Conservation (phyloP, 2,888 invertebrate species). For the Chironomus riparius region DNA sequence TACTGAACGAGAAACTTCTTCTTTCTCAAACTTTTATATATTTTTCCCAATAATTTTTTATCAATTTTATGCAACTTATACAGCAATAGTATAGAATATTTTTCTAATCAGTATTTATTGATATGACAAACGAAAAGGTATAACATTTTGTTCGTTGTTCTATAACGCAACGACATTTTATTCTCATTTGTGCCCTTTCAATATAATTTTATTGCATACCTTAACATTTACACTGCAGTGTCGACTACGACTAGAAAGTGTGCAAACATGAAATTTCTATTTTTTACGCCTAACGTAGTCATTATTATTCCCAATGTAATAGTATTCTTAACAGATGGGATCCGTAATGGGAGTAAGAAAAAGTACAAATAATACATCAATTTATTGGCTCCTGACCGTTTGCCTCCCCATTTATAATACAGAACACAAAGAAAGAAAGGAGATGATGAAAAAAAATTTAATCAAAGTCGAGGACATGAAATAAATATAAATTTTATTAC, state of each 20-base stretch:
- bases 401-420: neutral
- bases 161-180: too few relatives aligned
- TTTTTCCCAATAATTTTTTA: too few relatives aligned
- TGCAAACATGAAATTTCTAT: neutral
- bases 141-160: too few relatives aligned
- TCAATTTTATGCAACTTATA: too few relatives aligned
- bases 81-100: too few relatives aligned
- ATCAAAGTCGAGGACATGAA: constrained; percentile 22
- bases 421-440: too few relatives aligned
- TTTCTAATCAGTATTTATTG: too few relatives aligned
- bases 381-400: constrained; percentile 16
- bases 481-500: constrained; percentile 21
- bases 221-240: neutral
- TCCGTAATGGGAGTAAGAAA: neutral
- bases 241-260: neutral
- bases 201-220: neutral
- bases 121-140: too few relatives aligned
- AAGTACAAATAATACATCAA: constrained; percentile 13
- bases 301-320: neutral
- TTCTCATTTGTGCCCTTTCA: neutral
- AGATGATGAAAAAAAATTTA: constrained; percentile 7
- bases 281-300: neutral
- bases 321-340: constrained; percentile 7
- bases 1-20: too few relatives aligned
- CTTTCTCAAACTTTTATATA: too few relatives aligned